Base-by-base conservation (phyloP, 2,888 invertebrate genomes). In the Acrocera orbiculus region DNA sequence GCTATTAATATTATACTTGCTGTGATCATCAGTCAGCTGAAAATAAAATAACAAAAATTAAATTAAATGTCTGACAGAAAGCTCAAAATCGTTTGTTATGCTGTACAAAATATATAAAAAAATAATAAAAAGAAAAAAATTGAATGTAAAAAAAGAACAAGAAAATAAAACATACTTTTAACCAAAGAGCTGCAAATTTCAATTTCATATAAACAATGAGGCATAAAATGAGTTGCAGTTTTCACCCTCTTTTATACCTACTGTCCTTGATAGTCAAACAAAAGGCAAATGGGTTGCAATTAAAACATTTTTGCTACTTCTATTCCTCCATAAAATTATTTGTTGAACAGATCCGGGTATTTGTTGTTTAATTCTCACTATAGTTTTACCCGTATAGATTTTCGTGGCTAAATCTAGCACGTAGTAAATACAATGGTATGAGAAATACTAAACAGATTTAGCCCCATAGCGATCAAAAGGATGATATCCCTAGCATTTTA, bases 401-500 rank as follows among this genome's bases (percentile, higher is more conserved):
- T 4, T 15, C 25, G 11, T 27, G 24, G 24, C 30, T 25, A 19
- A 27, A 9, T 25, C 32, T 26, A 30, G 4, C 13, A 5, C 13
- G 22, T 4, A 7, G 16, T 11, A 8, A 14, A 22, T 14, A 22
- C 9, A 15, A 15, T 2, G 9, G 13, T 16, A 30, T 31, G 36
- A 34, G 39, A 36, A 34, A 39, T 36, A 39, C 23, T 16, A 28
- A 28, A 23, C 22, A 27, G 23, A 16, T 28, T 15, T 22, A 22
- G 13, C 28, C 34, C 28, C 22, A 25, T 20, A 34, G 34, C 29
- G 35, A 23, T 16, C 25, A 10, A 16, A 25, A 36, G 33, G 33
- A 28, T 30, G 33, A n/a, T n/a, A n/a, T n/a, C n/a, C 35, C 33
- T 28, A 36, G 28, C 27, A 36, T 36, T 39, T 39, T 39, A 39